Conservation (phyloP, 1,140 invertebrate genomes). For the Zaprionus kolodkinae region DNA sequence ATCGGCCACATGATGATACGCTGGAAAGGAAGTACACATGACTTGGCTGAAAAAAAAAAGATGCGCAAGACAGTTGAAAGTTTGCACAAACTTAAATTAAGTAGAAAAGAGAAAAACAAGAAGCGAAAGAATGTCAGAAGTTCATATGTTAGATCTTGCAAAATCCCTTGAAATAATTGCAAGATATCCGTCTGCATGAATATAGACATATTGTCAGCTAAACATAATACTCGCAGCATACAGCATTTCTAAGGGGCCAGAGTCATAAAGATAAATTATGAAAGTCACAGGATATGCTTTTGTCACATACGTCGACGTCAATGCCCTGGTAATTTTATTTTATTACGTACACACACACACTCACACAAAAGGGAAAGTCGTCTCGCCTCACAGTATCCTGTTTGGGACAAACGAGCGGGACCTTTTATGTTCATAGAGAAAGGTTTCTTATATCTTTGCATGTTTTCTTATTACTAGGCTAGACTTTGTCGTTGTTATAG, state of each 20-base stretch:
- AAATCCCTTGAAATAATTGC: background rate
- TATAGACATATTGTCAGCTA: background rate
- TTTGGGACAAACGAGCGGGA: conserved; percentile 36
- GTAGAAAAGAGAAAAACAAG: background rate
- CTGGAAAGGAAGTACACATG: background rate
- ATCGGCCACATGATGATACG: background rate
- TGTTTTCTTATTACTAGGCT: conserved; percentile 25
- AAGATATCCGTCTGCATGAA: background rate
- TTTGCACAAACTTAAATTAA: conserved; percentile 6
- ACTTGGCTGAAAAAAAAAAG: background rate
- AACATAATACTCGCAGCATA: background rate
- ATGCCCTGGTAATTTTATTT: conserved; percentile 71
- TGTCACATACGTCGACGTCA: conserved; percentile 48
- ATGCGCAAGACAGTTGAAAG: background rate
- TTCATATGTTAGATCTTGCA: background rate
- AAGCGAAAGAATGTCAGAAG: background rate
- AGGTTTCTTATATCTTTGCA: conserved; percentile 65
- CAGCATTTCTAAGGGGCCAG: background rate
- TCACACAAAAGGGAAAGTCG: conserved; percentile 25
- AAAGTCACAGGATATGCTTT: conserved; percentile 28
- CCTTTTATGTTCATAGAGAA: conserved; percentile 57
- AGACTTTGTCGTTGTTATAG: conserved; percentile 17
- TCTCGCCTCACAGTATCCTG: conserved; percentile 18
- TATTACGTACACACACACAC: conserved; percentile 46
- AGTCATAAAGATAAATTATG: conserved; percentile 65